Evolutionary conservation across 2,113 vertebrate species (phyloP).

Genomic region (Galbula dea): DNA sequence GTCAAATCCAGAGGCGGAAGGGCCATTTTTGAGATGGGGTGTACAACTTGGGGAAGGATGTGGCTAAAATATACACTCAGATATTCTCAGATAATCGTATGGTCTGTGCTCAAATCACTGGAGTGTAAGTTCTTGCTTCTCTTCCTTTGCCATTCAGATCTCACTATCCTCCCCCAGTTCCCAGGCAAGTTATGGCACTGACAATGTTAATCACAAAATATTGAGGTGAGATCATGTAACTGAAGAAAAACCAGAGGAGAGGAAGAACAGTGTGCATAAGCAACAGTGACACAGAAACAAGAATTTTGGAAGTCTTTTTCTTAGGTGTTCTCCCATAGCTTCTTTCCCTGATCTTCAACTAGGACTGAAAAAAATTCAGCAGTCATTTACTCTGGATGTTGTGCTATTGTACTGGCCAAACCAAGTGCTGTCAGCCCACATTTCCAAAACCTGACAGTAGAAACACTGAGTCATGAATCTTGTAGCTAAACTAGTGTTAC

Average conservation of each 20-base stretch:
- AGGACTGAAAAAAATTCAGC: background rate
- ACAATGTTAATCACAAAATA: background rate
- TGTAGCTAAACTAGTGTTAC: background rate
- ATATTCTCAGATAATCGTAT: background rate
- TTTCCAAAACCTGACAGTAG: constrained; percentile 31
- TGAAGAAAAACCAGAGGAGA: background rate
- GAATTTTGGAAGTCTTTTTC: background rate
- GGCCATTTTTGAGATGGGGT: fast-evolving
- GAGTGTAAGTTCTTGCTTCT: background rate
- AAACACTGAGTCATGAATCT: constrained; percentile 45
- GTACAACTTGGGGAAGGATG: background rate
- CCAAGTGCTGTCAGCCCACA: constrained; percentile 20
- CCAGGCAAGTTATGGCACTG: background rate
- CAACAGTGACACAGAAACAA: background rate
- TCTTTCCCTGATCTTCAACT: background rate
- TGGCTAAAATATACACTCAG: background rate
- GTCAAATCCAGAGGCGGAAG: background rate
- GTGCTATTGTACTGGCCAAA: background rate
- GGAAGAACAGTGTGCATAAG: background rate
- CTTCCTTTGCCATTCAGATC: background rate
- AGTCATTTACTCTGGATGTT: constrained; percentile 17
- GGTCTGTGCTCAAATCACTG: background rate
- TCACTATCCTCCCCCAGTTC: background rate
- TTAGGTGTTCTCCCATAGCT: background rate
- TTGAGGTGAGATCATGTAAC: background rate